Base-by-base conservation (phyloP, 35 echinoderm and acorn worm genomes). In the Stichopus chloronotus region DNA sequence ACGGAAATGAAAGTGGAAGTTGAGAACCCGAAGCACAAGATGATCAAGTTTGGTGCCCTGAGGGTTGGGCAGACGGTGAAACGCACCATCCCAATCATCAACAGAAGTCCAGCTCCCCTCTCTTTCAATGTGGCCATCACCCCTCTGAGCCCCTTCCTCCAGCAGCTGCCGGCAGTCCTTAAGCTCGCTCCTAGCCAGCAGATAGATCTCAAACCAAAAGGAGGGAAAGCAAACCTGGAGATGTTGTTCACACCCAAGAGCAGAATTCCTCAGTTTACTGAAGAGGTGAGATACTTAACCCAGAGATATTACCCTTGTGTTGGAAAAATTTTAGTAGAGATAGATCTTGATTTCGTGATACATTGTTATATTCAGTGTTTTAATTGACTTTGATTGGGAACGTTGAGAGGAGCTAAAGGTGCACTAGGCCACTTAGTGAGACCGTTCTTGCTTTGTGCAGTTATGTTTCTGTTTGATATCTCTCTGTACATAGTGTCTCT, bases 1-100 rank as follows among this genome's bases (percentile, higher is more conserved):
- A 98, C 97, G 7, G 95, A 98, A 57, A 98, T 98, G 97, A 87
- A 90, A 30, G 97, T 98, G 2, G 97, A 99, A 61, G 95, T 96
- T 14, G 97, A 94, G 78, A 96, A 99, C 55, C 88, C 97, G 4
- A 99, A 96, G 69, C 95, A 99, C 59, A 94, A 88, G 53, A 88
- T 93, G 19, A 80, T 99, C 60, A 99, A 96, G 88, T 93, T 99
- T 69, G 95, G 95, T n/a, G 96, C 94, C 25, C 60, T 99, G 24
- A 94, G 97, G 53, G 94, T 98, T 5, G 92, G 94, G 52, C 93
- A 99, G 90, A 86, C 94, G 5, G 82, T 95, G 63, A 96, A 95
- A 91, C 92, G 95, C 5, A 94, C 89, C 59, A 87, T 99, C 12
- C 97, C 97, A 5, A 86, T 99, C 14, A 74, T 96, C 94, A 99